A percentile compares a stretch with the other conserved stretches of the same genome.
Evolutionary conservation across 2,888 invertebrate genomes (phyloP).

Genomic region (Melanostoma mellinum): DNA sequence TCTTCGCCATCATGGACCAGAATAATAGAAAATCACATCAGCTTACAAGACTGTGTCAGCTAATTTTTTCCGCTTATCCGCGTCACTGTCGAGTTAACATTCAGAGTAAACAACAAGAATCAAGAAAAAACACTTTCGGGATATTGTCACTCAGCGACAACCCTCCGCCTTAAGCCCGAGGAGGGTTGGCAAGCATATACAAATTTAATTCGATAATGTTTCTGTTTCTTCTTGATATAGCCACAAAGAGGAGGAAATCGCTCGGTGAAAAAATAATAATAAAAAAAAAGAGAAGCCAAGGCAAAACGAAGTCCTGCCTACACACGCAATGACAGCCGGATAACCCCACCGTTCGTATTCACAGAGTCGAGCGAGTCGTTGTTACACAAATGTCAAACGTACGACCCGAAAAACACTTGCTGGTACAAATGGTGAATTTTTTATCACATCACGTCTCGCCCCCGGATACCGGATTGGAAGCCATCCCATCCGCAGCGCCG

Average conservation of each 20-base stretch:
- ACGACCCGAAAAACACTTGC: constrained; percentile 71
- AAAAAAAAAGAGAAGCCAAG: constrained; percentile 24
- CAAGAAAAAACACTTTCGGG: constrained; percentile 29
- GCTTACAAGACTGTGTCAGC: constrained; percentile 60
- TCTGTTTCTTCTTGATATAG: constrained; percentile 48
- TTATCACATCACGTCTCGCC: constrained; percentile 64
- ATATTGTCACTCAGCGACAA: constrained; percentile 60
- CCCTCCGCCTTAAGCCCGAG: constrained; percentile 20
- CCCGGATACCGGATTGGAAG: constrained; percentile 54
- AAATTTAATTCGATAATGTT: constrained; percentile 72
- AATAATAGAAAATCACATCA: constrained; percentile 52
- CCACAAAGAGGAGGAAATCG: constrained; percentile 53
- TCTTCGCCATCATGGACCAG: constrained; percentile 21
- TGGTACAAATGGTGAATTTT: constrained; percentile 72
- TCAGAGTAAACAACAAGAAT: constrained; percentile 44
- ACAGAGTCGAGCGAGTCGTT: constrained; percentile 44
- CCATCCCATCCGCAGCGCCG: background rate
- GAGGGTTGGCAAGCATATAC: constrained; percentile 59
- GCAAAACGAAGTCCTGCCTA: constrained; percentile 45
- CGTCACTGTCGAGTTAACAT: constrained; percentile 59
- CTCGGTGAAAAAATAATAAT: constrained; percentile 27
- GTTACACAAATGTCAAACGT: constrained; percentile 71
- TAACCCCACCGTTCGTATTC: constrained; percentile 55
- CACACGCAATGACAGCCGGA: constrained; percentile 54
- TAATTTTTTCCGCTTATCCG: constrained; percentile 75